These are phyloP conservation scores for Dryobotodes eremita DNA, from an alignment of 2,888 invertebrate species.

Conservation along the genomic window DNA sequence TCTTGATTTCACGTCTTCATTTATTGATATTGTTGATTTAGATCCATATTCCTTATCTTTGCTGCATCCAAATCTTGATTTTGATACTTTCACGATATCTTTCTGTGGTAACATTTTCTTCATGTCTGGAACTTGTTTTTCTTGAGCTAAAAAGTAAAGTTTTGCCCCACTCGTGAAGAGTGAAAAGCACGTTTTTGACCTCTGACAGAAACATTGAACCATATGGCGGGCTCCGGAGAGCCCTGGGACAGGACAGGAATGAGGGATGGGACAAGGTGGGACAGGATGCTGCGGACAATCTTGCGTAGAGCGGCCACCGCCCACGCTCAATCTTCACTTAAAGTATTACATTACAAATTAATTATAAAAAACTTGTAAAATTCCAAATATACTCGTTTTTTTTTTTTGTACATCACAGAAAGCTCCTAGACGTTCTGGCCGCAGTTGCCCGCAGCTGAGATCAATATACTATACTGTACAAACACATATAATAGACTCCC, in stretches of 20 bases:
- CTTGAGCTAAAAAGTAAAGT: constrained; percentile 54
- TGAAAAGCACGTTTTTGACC: constrained; percentile 65
- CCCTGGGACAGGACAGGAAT: constrained; percentile 79
- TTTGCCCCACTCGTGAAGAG: constrained; percentile 75
- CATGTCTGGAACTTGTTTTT: not conserved
- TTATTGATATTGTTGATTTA: too few species aligned
- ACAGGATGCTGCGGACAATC: constrained; percentile 84
- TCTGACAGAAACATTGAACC: constrained; percentile 76
- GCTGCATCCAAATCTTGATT: too few species aligned
- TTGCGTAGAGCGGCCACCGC: constrained; percentile 75
- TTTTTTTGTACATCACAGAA: constrained; percentile 90
- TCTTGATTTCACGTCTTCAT: too few species aligned
- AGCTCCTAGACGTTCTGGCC: constrained; percentile 79
- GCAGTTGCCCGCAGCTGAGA: constrained; percentile 87
- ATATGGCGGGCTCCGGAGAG: constrained; percentile 84
- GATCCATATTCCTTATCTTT: too few species aligned
- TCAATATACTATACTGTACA: constrained; percentile 88
- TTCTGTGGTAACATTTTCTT: too few species aligned
- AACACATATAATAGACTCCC: constrained; percentile 87
- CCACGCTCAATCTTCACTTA: constrained; percentile 86
- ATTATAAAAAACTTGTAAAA: constrained; percentile 91
- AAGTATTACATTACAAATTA: constrained; percentile 89
- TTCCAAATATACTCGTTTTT: constrained; percentile 89
- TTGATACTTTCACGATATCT: not conserved
- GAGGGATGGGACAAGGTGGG: constrained; percentile 76